Evolutionary conservation across 2,113 vertebrate species (phyloP), one percentile per base, ranked within the genome.

Genomic region (Verasper variegatus): DNA sequence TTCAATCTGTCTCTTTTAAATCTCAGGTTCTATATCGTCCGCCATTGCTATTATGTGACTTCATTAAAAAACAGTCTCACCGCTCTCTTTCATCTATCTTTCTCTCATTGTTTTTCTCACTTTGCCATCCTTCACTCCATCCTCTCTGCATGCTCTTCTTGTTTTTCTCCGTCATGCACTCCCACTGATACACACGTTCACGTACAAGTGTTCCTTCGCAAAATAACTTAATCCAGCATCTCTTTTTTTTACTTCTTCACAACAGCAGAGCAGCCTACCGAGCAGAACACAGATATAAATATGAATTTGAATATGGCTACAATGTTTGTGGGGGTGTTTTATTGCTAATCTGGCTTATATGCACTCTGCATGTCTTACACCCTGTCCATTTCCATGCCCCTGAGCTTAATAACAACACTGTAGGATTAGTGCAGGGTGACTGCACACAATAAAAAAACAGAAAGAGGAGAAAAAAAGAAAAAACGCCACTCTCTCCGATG

Each of bases 371-470:
- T 90, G 90, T 92, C 73, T 87, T 90, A 86, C 85, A 90, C 83
- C 68, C 86, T 91, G 91, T 91, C 90, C 91, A 89, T 92, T 92
- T 91, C 87, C 86, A 92, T 89, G 84, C 87, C 90, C 88, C 69
- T 91, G 82, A 92, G 92, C 90, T 92, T 92, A 89, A 93, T 92
- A 93, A 92, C 88, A 92, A 92, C 89, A 90, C 83, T 89, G 90
- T 83, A 73, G 92, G 92, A 93, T 93, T 93, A 92, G 91, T 92
- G 88, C 91, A 82, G 92, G 91, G 84, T 92, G 92, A 90, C 86
- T 93, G 88, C 89, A 92, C 91, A 90, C 86, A 86, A 89, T 89
- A 88, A 86, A 82, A 88, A 66, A 64, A 68, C 23, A 72, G 20
- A 64, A 15, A n/a, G 23, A 59, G 47, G 21, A 52, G 23, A 24